Conservation (phyloP, 2,888 invertebrate genomes). For the Drosophila sordidapex region DNA sequence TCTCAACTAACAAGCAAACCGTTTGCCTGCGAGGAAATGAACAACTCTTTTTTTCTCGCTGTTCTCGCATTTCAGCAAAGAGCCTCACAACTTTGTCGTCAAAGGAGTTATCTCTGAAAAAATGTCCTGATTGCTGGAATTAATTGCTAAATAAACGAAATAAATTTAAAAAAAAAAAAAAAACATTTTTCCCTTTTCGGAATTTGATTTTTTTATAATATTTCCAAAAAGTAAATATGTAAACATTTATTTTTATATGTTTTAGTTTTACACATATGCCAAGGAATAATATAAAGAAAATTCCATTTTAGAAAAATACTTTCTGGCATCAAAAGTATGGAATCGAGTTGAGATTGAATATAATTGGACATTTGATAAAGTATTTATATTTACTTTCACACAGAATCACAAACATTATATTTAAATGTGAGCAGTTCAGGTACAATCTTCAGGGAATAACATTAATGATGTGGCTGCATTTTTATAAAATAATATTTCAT, state of each 20-base stretch:
- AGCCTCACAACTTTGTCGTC: background rate
- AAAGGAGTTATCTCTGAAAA: background rate
- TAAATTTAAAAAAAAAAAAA: background rate
- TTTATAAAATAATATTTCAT: background rate
- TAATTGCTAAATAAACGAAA: background rate
- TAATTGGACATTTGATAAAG: background rate
- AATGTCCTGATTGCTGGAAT: background rate
- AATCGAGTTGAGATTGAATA: background rate
- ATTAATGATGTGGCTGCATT: background rate
- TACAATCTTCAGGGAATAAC: background rate
- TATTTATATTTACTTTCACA: too few relatives aligned
- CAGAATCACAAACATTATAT: background rate
- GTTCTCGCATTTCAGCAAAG: conserved; percentile 8
- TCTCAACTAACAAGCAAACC: conserved; percentile 67
- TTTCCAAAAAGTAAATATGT: too few relatives aligned
- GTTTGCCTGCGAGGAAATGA: conserved; percentile 55
- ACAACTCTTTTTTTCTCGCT: conserved; percentile 21
- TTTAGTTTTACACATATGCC: too few relatives aligned
- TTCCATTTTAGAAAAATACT: too few relatives aligned
- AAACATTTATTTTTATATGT: too few relatives aligned
- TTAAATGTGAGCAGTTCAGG: background rate
- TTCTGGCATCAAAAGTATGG: background rate
- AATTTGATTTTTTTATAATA: too few relatives aligned
- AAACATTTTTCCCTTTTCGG: too few relatives aligned
- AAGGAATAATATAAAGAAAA: too few relatives aligned